These are phyloP conservation scores for Drosophila melanogaster DNA, from an alignment of 1,140 invertebrate species.

Conservation along the genomic window DNA sequence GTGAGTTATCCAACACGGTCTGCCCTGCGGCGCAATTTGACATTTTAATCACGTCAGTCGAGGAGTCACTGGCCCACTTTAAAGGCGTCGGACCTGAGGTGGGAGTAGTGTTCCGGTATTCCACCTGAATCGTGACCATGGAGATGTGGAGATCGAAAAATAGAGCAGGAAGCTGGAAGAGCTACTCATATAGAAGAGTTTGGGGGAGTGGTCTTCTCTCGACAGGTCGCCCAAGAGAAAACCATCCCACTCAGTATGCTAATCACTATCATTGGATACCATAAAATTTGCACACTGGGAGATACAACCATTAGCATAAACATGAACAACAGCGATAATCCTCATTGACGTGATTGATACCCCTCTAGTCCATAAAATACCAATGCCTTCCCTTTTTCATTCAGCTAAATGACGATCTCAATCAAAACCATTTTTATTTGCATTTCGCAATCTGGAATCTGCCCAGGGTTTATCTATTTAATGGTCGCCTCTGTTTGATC, in stretches of 20 bases:
- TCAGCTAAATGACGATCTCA: background rate
- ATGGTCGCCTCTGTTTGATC: conserved; percentile 49
- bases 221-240: conserved; percentile 5
- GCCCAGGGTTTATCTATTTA: conserved; percentile 35
- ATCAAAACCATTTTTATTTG: conserved; percentile 25
- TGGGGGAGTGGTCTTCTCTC: background rate
- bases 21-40: conserved; percentile 49
- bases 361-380: conserved; percentile 50
- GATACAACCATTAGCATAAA: conserved; percentile 1
- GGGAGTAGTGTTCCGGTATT: conserved; percentile 15
- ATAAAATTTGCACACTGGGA: background rate
- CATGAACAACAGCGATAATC: conserved; percentile 8
- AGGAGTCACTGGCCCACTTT: conserved; percentile 59
- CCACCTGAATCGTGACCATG: conserved; percentile 19
- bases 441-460: conserved; percentile 4
- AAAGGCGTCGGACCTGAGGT: conserved; percentile 30
- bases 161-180: conserved; percentile 9
- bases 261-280: conserved; percentile 4
- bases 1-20: conserved; percentile 58
- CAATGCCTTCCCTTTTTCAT: conserved; percentile 1
- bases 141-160: conserved; percentile 2
- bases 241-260: background rate
- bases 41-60: conserved; percentile 75
- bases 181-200: background rate
- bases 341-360: conserved; percentile 15